Evolutionary conservation across 2,888 invertebrate species (phyloP).

Genomic region (Ophion obscuratus): DNA sequence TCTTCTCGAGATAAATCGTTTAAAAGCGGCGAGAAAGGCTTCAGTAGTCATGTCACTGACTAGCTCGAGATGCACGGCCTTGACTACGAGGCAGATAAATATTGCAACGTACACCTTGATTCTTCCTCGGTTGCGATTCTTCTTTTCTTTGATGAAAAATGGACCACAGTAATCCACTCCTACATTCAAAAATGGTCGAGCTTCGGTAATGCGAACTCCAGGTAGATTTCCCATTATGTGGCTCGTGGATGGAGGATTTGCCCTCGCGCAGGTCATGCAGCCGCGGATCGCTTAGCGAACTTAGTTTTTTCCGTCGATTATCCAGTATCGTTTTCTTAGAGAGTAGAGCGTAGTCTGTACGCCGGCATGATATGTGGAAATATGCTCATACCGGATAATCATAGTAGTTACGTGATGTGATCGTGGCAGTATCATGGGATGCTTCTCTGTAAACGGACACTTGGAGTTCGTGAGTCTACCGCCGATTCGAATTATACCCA

Average conservation of each 20-base stretch:
- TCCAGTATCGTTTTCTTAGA: slow-evolving; percentile 54
- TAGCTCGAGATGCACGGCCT: slow-evolving; percentile 65
- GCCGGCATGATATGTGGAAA: slow-evolving; percentile 66
- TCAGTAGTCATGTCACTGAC: slow-evolving; percentile 64
- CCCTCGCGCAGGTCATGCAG: slow-evolving; percentile 53
- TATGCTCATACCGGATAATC: slow-evolving; percentile 64
- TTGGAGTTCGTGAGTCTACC: slow-evolving; percentile 30
- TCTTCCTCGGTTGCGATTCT: slow-evolving; percentile 44
- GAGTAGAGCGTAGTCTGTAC: slow-evolving; percentile 64
- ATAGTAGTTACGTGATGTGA: slow-evolving; percentile 68
- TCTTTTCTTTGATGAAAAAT: slow-evolving; percentile 59
- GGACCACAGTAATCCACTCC: slow-evolving; percentile 57
- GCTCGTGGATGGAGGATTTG: slow-evolving; percentile 34
- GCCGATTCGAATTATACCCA: slow-evolving; percentile 68
- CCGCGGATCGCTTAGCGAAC: slow-evolving; percentile 40
- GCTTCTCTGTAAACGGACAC: slow-evolving; percentile 46
- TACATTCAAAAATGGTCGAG: slow-evolving; percentile 41
- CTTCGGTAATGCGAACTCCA: slow-evolving; percentile 11
- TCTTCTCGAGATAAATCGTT: slow-evolving; percentile 59
- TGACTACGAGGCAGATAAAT: slow-evolving; percentile 57
- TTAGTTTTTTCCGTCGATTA: slow-evolving; percentile 35
- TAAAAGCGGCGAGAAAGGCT: slow-evolving; percentile 63
- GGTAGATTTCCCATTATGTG: slow-evolving; percentile 58
- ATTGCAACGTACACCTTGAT: slow-evolving; percentile 59
- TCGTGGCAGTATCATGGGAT: slow-evolving; percentile 68